phyloP scores from a whole-genome alignment of 2,797 vertebrate species.

The Phalloptychus januarius region DNA sequence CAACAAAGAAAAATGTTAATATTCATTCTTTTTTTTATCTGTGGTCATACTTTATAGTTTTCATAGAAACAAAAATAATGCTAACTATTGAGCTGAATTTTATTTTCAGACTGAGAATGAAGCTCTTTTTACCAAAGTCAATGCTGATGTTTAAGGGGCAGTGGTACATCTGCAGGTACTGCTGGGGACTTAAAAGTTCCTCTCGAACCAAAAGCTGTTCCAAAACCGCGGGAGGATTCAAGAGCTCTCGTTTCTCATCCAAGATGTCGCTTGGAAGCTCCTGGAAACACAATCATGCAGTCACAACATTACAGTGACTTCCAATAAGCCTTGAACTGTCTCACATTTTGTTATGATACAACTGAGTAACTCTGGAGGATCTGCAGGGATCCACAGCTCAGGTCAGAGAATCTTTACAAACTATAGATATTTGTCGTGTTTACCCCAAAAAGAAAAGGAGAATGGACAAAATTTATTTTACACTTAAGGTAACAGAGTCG shows the following conservation, averaged over 20 bases:
- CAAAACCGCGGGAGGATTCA: slow-evolving; percentile 62
- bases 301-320: not conserved
- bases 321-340: not conserved
- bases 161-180: slow-evolving; percentile 75
- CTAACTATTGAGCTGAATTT: not conserved
- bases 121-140: slow-evolving; percentile 70
- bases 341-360: not conserved
- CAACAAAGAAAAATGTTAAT: not conserved
- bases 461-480: no score
- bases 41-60: not conserved
- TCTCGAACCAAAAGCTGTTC: slow-evolving; percentile 56
- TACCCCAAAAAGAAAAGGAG: not conserved
- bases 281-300: slow-evolving; percentile 19
- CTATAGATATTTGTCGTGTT: not conserved
- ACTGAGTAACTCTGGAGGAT: not conserved
- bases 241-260: slow-evolving; percentile 61
- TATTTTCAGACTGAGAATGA: not conserved
- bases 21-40: not conserved
- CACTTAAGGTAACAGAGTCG: not conserved
- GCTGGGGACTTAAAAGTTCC: slow-evolving; percentile 70
- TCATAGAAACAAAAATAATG: not conserved
- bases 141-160: slow-evolving; percentile 63
- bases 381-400: not conserved
- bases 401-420: not conserved
- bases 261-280: slow-evolving; percentile 51